These are phyloP conservation scores for Aphaenogaster floridana DNA, from an alignment of 1,140 invertebrate genomes.

Conservation along the genomic window DNA sequence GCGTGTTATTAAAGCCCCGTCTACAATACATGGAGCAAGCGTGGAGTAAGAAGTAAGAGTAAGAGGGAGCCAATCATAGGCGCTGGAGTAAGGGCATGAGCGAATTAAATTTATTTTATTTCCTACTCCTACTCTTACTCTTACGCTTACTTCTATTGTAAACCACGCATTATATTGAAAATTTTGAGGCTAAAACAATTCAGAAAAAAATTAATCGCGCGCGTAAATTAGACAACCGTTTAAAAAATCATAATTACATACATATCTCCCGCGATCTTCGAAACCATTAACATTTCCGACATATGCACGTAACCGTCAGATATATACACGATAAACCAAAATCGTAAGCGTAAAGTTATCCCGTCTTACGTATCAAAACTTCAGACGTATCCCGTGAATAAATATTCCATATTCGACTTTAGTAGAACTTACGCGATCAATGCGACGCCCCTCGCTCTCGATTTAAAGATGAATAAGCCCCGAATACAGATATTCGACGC, in stretches of 20 bases:
- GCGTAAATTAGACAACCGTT: background rate
- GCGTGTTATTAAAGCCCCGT: too few relatives aligned
- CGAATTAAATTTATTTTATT: too few relatives aligned
- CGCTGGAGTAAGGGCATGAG: too few relatives aligned
- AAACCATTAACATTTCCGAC: background rate
- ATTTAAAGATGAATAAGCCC: background rate
- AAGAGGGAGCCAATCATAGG: too few relatives aligned
- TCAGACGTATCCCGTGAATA: background rate
- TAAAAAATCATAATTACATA: background rate
- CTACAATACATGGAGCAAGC: too few relatives aligned
- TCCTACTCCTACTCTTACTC: too few relatives aligned
- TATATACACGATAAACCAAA: background rate
- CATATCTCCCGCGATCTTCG: background rate
- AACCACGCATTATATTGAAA: too few relatives aligned
- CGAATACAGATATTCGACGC: background rate
- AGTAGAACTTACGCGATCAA: background rate
- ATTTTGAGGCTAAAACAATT: too few relatives aligned
- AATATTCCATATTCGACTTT: background rate
- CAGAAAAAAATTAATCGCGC: too few relatives aligned
- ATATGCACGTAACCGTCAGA: background rate
- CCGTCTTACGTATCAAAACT: background rate
- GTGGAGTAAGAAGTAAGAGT: too few relatives aligned
- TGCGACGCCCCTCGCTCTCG: background rate
- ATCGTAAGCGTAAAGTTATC: background rate
- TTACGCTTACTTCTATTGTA: too few relatives aligned